Evolutionary conservation across 2,888 invertebrate species (phyloP).

Genomic region (Panopea generosa): DNA sequence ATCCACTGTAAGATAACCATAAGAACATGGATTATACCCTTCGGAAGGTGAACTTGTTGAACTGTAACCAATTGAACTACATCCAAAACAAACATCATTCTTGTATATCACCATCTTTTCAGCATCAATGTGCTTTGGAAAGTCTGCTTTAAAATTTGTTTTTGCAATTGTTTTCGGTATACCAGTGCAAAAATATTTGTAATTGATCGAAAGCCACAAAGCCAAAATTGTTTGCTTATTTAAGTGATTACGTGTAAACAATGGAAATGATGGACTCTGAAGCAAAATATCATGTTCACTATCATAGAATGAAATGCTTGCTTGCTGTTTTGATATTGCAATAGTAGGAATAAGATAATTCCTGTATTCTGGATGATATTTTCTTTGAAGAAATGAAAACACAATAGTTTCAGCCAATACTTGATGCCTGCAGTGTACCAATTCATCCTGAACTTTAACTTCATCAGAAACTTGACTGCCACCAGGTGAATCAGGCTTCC

Average conservation of each 20-base stretch:
- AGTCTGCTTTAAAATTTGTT: neutral
- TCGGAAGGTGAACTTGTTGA: too few relatives aligned
- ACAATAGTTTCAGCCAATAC: constrained; percentile 7
- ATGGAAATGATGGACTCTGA: neutral
- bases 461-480: neutral
- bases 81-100: neutral
- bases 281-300: constrained; percentile 4
- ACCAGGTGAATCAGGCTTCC: neutral
- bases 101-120: neutral
- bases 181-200: neutral
- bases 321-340: neutral
- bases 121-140: neutral
- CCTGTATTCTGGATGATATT: constrained; percentile 1
- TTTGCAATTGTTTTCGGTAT: neutral
- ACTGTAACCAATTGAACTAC: neutral
- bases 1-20: too few relatives aligned
- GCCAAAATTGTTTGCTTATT: neutral
- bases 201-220: constrained; percentile 6
- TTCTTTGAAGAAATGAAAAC: constrained; percentile 2
- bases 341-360: too few relatives aligned
- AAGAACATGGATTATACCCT: too few relatives aligned
- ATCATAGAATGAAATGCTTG: constrained; percentile 1
- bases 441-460: neutral
- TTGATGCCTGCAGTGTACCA: neutral
- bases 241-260: too few relatives aligned